Base-by-base conservation (phyloP, 2,113 vertebrate genomes). In the Gracilinanus agilis region DNA sequence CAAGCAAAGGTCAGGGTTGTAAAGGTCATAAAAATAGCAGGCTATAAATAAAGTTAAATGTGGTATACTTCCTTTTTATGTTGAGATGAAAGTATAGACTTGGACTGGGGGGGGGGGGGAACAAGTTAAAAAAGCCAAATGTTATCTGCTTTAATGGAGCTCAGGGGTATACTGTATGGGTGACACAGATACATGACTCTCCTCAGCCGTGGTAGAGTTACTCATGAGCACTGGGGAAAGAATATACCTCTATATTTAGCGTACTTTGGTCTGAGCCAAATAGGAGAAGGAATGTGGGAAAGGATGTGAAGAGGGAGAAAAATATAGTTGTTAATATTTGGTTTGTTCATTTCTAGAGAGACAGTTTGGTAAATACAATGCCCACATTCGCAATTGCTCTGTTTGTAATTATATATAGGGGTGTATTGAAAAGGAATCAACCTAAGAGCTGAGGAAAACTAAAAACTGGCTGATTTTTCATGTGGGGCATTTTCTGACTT, bases 391-490 rank as follows among this genome's bases (percentile, higher is more conserved):
- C 4, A 27, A 49, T 55, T 0, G 0, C n/a, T 21, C 25, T 27
- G 27, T 27, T 23, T 90, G 44, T 44, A 55, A 24, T 12, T 16
- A n/a, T 29, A 93, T 88, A 89, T 27, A 40, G 24, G 12, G 0
- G 0, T 0, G 24, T 89, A 54, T 54, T 29, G 25, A 34, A 27
- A n/a, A 44, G 55, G 29, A 93, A 56, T 24, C 54, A 92, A 40
- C 6, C 67, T 83, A n/a, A 83, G n/a, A 88, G 24, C 44, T 83
- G 67, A 94, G 95, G 67, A 40, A 75, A 88, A 24, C 44, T 83
- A 58, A 94, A 96, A 95, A 92, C 44, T 89, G 11, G 44, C 55
- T 89, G 96, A 54, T 92, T 91, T 96, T 88, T 92, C 54, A 58
- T 91, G 88, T 0, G 0, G 21, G 89, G 44, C 88, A 55, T 67